A percentile compares a stretch with the other conserved stretches of the same genome.
Conservation (phyloP, 1,140 invertebrate genomes). For the Coelopa frigida region DNA sequence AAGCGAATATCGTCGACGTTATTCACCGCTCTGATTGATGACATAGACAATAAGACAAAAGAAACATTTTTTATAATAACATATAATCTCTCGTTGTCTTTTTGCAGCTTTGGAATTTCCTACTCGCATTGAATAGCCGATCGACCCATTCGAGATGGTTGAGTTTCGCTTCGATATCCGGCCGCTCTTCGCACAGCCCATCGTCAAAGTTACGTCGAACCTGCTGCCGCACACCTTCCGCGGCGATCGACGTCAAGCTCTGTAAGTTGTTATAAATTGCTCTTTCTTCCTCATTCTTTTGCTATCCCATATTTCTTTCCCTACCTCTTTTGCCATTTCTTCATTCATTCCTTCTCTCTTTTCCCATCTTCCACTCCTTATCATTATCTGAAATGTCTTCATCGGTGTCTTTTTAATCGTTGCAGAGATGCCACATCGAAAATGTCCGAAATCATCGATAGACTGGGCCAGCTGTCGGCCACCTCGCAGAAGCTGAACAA, state of each 20-base stretch:
- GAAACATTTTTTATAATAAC: conserved; percentile 9
- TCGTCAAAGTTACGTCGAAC: conserved; percentile 54
- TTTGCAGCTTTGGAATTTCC: not conserved
- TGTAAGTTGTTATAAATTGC: conserved; percentile 52
- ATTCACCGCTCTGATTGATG: too few relatives aligned
- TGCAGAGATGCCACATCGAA: conserved; percentile 56
- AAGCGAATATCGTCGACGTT: too few relatives aligned
- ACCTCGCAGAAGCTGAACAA: conserved; percentile 65
- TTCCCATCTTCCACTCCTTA: too few relatives aligned
- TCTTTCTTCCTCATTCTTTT: too few relatives aligned
- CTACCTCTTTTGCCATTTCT: too few relatives aligned
- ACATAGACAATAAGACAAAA: too few relatives aligned
- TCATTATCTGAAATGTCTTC: too few relatives aligned
- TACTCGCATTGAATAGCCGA: not conserved
- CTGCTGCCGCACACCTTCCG: conserved; percentile 54
- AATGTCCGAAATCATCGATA: conserved; percentile 58
- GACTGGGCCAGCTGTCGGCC: conserved; percentile 63
- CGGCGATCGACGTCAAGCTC: conserved; percentile 51
- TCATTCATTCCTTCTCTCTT: too few relatives aligned
- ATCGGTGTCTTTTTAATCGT: conserved; percentile 4
- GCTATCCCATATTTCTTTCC: too few relatives aligned
- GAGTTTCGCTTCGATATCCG: conserved; percentile 58
- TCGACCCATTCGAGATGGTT: conserved; percentile 42
- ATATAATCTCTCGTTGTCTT: not conserved
- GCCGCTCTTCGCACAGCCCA: conserved; percentile 50